A percentile compares a stretch with the other conserved stretches of the same genome.
Evolutionary conservation across 2,888 invertebrate species (phyloP).

Genomic region (Leptinotarsa haldemani): DNA sequence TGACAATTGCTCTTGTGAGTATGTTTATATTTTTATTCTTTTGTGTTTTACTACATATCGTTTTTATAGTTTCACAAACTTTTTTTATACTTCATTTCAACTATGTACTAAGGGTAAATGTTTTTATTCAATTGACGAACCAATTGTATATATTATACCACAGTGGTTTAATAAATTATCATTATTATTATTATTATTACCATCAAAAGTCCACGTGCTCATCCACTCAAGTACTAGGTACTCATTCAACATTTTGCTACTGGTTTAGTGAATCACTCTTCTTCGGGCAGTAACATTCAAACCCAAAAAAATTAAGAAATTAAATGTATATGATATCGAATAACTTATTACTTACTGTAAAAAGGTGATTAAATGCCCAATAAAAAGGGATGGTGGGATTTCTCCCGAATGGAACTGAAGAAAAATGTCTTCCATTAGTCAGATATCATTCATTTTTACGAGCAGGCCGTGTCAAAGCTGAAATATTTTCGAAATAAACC

Average conservation of each 20-base stretch:
- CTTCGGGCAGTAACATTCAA: background rate
- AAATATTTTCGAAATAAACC: slow-evolving; percentile 48
- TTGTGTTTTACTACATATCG: too few species aligned
- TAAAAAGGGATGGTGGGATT: slow-evolving; percentile 51
- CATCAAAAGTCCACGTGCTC: too few species aligned
- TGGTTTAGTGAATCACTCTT: background rate
- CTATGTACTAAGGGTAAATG: too few species aligned
- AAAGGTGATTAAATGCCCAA: slow-evolving; percentile 51
- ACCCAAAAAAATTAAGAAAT: background rate
- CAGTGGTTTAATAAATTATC: too few species aligned
- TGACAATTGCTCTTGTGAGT: too few species aligned
- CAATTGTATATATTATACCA: too few species aligned
- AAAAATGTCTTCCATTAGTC: slow-evolving; percentile 38
- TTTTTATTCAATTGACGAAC: too few species aligned
- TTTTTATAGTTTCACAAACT: too few species aligned
- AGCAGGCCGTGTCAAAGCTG: slow-evolving; percentile 41
- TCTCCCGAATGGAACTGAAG: slow-evolving; percentile 43
- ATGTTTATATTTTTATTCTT: too few species aligned
- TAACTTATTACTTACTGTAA: slow-evolving; percentile 51
- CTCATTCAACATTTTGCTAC: background rate
- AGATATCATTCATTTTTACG: slow-evolving; percentile 50
- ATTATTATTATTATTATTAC: too few species aligned
- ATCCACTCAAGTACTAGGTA: too few species aligned
- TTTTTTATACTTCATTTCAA: too few species aligned
- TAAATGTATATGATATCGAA: background rate